phyloP scores from a whole-genome alignment of 2,113 vertebrate species.

The Marmota flaviventris region DNA sequence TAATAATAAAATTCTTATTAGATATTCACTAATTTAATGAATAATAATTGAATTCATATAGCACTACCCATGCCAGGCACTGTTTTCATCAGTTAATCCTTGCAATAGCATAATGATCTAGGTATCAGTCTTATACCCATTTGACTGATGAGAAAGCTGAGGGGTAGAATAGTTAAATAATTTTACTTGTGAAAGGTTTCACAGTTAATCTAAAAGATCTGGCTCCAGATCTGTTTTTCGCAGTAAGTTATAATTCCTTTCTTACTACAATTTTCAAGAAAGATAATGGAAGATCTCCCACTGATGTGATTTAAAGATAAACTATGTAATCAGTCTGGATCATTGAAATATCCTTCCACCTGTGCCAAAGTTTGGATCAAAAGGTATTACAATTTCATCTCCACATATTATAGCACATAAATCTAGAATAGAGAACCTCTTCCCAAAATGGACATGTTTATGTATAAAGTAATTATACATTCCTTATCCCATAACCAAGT shows the following conservation, averaged over 20 bases:
- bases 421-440: not conserved
- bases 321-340: not conserved
- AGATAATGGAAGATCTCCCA: not conserved
- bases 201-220: not conserved
- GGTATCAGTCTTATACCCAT: not conserved
- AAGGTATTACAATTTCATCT: not conserved
- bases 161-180: not conserved
- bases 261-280: not conserved
- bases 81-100: not conserved
- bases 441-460: not conserved
- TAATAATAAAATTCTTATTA: constrained; percentile 26
- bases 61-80: not conserved
- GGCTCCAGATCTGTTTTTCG: not conserved
- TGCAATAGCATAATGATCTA: not conserved
- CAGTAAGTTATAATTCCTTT: constrained; percentile 35
- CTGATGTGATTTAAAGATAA: constrained; percentile 34
- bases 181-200: not conserved
- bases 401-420: not conserved
- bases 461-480: not conserved
- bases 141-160: constrained; percentile 17
- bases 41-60: not conserved
- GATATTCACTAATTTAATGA: constrained; percentile 39
- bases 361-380: not conserved
- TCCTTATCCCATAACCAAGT: not conserved
- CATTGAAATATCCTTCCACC: not conserved